These are phyloP conservation scores for Oscheius myriophilus DNA, from an alignment of 2,888 invertebrate species.

Conservation along the genomic window DNA sequence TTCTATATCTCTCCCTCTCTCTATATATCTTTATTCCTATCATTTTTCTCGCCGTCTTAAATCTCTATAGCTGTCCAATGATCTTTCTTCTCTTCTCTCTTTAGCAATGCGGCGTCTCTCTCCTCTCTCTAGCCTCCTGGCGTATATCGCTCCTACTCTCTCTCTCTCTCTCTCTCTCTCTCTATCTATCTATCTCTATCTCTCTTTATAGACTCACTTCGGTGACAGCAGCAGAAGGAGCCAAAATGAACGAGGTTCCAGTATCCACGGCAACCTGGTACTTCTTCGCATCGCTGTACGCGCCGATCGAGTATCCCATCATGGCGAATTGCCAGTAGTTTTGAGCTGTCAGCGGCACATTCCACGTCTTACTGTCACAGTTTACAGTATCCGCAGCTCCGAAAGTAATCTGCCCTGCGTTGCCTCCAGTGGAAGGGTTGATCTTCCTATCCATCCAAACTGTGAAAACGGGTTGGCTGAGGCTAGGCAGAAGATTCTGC, in stretches of 20 bases:
- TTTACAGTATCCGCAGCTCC: constrained; percentile 59
- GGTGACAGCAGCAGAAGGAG: constrained; percentile 39
- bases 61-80: too few relatives aligned
- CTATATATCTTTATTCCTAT: too few relatives aligned
- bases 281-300: constrained; percentile 37
- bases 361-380: constrained; percentile 54
- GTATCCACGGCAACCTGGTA: constrained; percentile 60
- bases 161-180: too few relatives aligned
- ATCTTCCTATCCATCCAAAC: constrained; percentile 82
- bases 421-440: not conserved
- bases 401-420: constrained; percentile 51
- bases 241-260: constrained; percentile 59
- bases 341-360: constrained; percentile 56
- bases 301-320: constrained; percentile 48
- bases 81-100: too few relatives aligned
- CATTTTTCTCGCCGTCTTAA: too few relatives aligned
- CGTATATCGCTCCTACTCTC: too few relatives aligned
- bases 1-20: too few relatives aligned
- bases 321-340: constrained; percentile 66
- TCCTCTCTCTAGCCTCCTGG: too few relatives aligned
- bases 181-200: too few relatives aligned
- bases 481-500: constrained; percentile 86
- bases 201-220: constrained; percentile 1
- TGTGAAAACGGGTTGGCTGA: constrained; percentile 83
- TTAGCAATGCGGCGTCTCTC: too few relatives aligned